phyloP scores from a whole-genome alignment of 2,797 vertebrate genomes.

The Mastacembelus armatus region DNA sequence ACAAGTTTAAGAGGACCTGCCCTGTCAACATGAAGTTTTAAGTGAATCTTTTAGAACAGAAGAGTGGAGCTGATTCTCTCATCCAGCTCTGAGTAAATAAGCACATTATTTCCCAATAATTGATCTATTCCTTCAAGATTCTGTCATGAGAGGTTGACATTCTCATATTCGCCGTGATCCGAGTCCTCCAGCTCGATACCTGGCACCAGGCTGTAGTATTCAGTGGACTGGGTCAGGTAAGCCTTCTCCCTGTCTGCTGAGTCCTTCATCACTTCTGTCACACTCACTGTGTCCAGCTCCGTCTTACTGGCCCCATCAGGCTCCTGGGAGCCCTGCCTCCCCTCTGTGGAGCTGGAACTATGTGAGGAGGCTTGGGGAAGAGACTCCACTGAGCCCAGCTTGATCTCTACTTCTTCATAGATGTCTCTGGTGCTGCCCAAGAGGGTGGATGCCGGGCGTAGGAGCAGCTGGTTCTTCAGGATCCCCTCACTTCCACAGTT shows the following conservation, averaged over 20 bases:
- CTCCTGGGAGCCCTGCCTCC: slow-evolving; percentile 61
- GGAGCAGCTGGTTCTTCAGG: slow-evolving; percentile 82
- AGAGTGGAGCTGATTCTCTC: neutral
- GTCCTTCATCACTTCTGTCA: slow-evolving; percentile 92
- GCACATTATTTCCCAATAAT: neutral
- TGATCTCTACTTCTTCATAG: slow-evolving; percentile 90
- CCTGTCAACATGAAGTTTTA: too few relatives aligned
- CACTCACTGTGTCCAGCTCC: slow-evolving; percentile 86
- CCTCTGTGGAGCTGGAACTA: slow-evolving; percentile 61
- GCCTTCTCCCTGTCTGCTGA: slow-evolving; percentile 89
- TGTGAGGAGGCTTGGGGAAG: slow-evolving; percentile 49
- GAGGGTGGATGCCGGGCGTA: slow-evolving; percentile 77
- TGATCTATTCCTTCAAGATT: neutral
- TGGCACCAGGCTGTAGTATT: slow-evolving; percentile 92
- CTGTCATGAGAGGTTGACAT: slow-evolving; percentile 84
- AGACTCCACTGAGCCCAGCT: slow-evolving; percentile 81
- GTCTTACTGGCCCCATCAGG: slow-evolving; percentile 60
- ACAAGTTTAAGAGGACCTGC: too few relatives aligned
- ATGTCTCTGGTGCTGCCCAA: slow-evolving; percentile 86
- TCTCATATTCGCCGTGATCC: slow-evolving; percentile 91
- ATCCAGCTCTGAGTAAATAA: neutral
- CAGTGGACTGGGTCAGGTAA: slow-evolving; percentile 89
- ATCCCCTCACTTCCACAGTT: slow-evolving; percentile 65
- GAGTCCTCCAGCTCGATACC: slow-evolving; percentile 91
- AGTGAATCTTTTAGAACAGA: too few relatives aligned